Conservation (phyloP, 2,113 vertebrate genomes). For the Percina caprodes region DNA sequence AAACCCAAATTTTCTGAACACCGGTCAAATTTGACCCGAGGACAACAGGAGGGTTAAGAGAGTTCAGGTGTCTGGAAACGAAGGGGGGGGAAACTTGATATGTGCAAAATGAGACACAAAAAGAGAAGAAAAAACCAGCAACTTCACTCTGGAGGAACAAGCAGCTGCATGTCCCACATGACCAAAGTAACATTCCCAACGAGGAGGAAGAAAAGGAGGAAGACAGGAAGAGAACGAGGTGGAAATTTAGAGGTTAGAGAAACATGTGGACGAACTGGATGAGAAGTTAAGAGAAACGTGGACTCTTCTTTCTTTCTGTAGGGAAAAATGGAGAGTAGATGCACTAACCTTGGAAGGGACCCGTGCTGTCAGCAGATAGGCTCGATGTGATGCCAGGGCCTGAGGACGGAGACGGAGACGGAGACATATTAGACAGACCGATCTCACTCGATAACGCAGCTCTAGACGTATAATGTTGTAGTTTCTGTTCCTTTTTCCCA, state of each 20-base stretch:
- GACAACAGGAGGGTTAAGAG: too few relatives aligned
- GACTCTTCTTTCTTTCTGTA: not conserved
- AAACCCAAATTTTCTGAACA: too few relatives aligned
- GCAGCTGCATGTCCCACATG: constrained; percentile 7
- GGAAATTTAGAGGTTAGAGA: not conserved
- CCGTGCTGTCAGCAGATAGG: constrained; percentile 90
- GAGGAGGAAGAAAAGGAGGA: not conserved
- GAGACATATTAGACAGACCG: constrained; percentile 3
- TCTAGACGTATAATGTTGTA: too few relatives aligned
- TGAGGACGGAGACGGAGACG: constrained; percentile 71
- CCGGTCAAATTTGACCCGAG: too few relatives aligned
- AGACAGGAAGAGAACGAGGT: not conserved
- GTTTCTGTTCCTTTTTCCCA: too few relatives aligned
- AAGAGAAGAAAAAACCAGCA: not conserved
- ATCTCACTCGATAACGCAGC: too few relatives aligned
- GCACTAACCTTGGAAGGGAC: constrained; percentile 91
- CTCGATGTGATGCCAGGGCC: constrained; percentile 93
- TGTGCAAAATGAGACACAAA: not conserved
- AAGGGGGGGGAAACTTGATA: not conserved
- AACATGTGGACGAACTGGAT: not conserved
- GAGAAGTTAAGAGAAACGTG: not conserved
- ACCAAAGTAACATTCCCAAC: not conserved
- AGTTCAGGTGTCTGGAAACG: not conserved
- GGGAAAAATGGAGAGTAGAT: not conserved
- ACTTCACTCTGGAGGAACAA: not conserved